Base-by-base conservation (phyloP, 1,140 invertebrate species). In the Drosophila elegans region DNA sequence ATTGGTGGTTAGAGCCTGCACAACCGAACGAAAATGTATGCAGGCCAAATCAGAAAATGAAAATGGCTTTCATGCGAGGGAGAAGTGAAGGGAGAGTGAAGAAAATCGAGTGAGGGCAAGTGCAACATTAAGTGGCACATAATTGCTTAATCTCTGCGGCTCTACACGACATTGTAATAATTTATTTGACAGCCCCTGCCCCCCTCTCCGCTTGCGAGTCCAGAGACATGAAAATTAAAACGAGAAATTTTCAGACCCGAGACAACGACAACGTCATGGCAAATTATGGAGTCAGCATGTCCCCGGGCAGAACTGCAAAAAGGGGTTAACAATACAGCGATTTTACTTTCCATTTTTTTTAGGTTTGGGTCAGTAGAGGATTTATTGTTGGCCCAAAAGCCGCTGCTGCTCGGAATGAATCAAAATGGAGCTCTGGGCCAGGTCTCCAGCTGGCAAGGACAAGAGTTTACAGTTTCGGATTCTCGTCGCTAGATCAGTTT, bases 71-170 rank as follows among this genome's bases (percentile, higher is more conserved):
- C 41, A 62, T 38, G n/a, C n/a, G 27, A 11, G 41, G 5, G 3
- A 32, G 29, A 16, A 11, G n/a, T 29, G 44, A 32, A 27, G 21
- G 6, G n/a, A 11, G 49, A n/a, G 1, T 9, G 13, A 44, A 36
- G 12, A 0, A 29, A 60, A 21, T 45, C 59, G 39, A 21, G 12
- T 16, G 34, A 53, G 64, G 63, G 53, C 48, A 69, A 63, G 60
- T 80, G 80, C 77, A 90, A 79, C 81, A 90, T 89, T 89, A 89
- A 89, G 84, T 89, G 84, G 85, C 84, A 80, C 84, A 89, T 89
- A 89, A 89, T 89, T 89, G 84, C 84, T 89, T 89, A 89, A 89
- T 89, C 85, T 89, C 85, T 88, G 84, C 80, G 84, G 84, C 85
- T 88, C 88, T 88, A 80, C 80, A 88, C 77, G 84, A 88, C 84